Base-by-base conservation (phyloP, 2,888 invertebrate genomes). In the Agrilus mali region DNA sequence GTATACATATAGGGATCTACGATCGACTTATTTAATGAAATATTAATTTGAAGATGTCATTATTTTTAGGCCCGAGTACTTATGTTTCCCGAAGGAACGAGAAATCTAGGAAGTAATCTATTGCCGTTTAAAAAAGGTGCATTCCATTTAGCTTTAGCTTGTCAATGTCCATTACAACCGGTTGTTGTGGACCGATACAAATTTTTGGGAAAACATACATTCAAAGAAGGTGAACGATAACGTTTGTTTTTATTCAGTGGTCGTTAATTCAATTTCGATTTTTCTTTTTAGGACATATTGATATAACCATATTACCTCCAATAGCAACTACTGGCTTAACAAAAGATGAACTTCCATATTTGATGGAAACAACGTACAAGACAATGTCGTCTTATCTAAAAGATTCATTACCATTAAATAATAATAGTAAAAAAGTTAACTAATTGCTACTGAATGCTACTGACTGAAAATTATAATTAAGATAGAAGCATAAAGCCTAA, bases 111-210 rank as follows among this genome's bases (percentile, higher is more conserved):
- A 4, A 82, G 80, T 27, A 75, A 76, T 20, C 67, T 96, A 56
- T 67, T 93, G 54, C 88, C 92, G 2, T 94, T 96, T 67, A 93
- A 96, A 62, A 96, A 95, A 64, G 95, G 95, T 7, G 93, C 92
- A 4, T 96, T 97, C 70, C 90, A 94, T 66, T 80, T 95, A 50
- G 95, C 96, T 0, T 70, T 93, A 49, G 78, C 81, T 51, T 83
- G 86, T 5, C 78, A 79, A 59, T 80, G 87, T 46, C 88, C 92
- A 4, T 82, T 95, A 48, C 84, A 92, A 58, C 94, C 95, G 0
- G 80, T 94, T 1, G 87, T 92, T 17, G 80, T 90, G 45, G 90
- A 89, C 7, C 76, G 82, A 58, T 94, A 92, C 65, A 77, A 80
- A 53, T 85, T 83, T 61, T 66, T 86, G 42, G 80, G 60, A 20